Evolutionary conservation across 2,797 vertebrate genomes (phyloP), one percentile per base, ranked within the genome.

Genomic region (Gadopsis bispinosus): DNA sequence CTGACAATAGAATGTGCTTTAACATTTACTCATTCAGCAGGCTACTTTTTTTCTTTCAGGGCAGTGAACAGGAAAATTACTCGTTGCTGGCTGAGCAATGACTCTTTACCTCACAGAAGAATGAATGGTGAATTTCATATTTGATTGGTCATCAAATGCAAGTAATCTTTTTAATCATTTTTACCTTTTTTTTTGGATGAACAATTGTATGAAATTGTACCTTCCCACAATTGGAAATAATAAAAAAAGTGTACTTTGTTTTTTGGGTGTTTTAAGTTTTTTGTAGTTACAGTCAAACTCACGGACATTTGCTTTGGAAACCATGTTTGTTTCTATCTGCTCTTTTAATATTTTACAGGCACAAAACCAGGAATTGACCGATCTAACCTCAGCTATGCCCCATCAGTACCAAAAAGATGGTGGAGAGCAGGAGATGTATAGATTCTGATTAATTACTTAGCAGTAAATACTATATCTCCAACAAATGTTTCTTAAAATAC

Each of bases 401-500:
- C 35, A 55, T 20, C 20, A 62, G 50, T 41, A 48, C 45, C 7
- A 56, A 26, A 55, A 39, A 31, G 10, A 69, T 43, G 35, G 20
- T 37, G 17, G 33, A 75, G 39, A 48, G 5, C 60, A 19, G 11
- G 16, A 78, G 6, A 31, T 60, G 41, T 51, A 55, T 33, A 37
- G 62, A 74, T 53, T 37, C 13, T 61, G 66, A 66, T 51, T 47
- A 4, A 60, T 68, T 66, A 63, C 70, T 74, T 4, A 5, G 5
- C 69, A 62, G 9, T 75, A 73, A 77, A 86, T 55, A 39, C 37
- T 39, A 10, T 10, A 56, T 75, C 56, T 51, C n/a, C 13, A 55
- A 75, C 60, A 53, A 20, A 14, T 3, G 33, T 53, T 73, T 65
- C 35, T 45, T 35, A 22, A 81, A 73, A 77, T 43, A 75, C 55